Evolutionary conservation across 2,797 vertebrate genomes (phyloP).

Genomic region (Pangasius macronema): DNA sequence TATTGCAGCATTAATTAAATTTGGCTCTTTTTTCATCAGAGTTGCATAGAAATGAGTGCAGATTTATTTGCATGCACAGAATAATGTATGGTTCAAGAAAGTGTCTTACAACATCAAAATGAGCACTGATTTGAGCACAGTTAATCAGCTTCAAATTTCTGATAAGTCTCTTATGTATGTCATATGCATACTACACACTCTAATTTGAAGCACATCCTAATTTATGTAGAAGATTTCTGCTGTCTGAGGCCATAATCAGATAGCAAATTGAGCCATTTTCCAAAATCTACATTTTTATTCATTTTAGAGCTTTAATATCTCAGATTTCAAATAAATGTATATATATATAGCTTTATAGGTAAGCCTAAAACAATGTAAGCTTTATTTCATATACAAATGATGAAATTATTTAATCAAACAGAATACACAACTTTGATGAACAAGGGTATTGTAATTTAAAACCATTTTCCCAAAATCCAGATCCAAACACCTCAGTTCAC

Average conservation of each 20-base stretch:
- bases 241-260: neutral
- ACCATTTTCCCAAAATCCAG: neutral
- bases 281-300: neutral
- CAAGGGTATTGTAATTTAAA: neutral
- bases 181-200: neutral
- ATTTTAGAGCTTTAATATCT: neutral
- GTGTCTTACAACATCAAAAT: neutral
- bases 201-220: neutral
- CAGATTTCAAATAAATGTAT: neutral
- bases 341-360: neutral
- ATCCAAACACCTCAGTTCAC: neutral
- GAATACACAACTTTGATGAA: neutral
- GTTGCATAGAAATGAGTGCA: neutral
- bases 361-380: neutral
- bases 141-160: neutral
- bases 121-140: neutral
- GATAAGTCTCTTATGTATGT: neutral
- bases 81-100: neutral
- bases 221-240: neutral
- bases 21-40: neutral
- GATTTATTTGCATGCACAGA: neutral
- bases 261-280: neutral
- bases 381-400: neutral
- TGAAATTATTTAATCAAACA: too few relatives aligned
- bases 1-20: neutral